Base-by-base conservation (phyloP, 2,113 vertebrate species). In the Austrofundulus limnaeus region DNA sequence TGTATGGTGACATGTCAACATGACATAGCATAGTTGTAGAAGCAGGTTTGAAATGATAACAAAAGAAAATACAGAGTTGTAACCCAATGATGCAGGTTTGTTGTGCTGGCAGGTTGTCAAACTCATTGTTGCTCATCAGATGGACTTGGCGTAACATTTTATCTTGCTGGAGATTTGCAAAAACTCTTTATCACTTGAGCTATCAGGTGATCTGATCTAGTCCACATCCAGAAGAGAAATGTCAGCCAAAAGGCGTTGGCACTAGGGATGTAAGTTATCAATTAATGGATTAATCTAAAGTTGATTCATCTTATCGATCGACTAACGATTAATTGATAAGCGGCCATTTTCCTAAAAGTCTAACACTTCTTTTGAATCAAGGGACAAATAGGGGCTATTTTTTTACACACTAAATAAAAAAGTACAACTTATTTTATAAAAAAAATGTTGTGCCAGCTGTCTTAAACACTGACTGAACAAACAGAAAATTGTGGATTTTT, bases 111-210 rank as follows among this genome's bases (percentile, higher is more conserved):
- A 15, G 43, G 31, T 54, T 73, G 64, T 47, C 46, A 65, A 0
- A 49, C 9, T 37, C 37, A 16, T 14, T 31, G 1, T 56, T n/a
- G 24, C 31, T 66, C 23, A 28, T 59, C 49, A 15, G 47, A 9
- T 57, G 42, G 47, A 46, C 41, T 64, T 12, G 21, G 21, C 10
- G 0, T 45, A 56, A 13, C 49, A 39, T 2, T 58, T 61, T 49
- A 25, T 61, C 43, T 50, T n/a, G 1, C 1, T 19, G 50, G 45
- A 61, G 39, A 3, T 38, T 45, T 56, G 49, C 43, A 56, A 66
- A 50, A 73, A 24, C 17, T 5, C 20, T 0, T 62, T 66, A 56
- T 75, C 66, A 48, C 60, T n/a, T 17, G 2, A 20, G 31, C 25
- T 41, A 43, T 61, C 50, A 42, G 45, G n/a, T 0, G n/a, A n/a